Conservation (phyloP, 2,888 invertebrate genomes). For the Ashinkailepas kermadecensis region DNA sequence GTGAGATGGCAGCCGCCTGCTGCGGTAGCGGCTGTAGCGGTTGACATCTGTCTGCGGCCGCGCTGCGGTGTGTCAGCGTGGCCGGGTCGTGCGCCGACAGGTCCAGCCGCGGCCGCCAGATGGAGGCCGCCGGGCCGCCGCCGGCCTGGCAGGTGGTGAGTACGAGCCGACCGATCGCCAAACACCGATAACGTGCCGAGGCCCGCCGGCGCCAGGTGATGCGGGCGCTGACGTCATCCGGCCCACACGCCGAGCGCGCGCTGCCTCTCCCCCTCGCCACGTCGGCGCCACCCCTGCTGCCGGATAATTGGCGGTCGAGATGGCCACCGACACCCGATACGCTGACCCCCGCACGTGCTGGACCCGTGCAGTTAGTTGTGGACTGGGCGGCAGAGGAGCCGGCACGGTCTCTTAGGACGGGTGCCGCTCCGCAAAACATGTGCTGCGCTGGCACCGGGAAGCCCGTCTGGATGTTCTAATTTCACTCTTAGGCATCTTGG, state of each 20-base stretch:
- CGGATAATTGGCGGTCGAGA: background rate
- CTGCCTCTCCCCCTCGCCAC: background rate
- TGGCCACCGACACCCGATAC: no score
- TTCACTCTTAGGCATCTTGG: no score
- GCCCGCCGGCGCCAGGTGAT: conserved; percentile 8
- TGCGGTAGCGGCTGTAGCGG: no score
- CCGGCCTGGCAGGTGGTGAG: background rate
- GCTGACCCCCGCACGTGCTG: no score
- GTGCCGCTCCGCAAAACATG: no score
- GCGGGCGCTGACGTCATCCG: background rate
- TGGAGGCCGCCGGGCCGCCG: background rate
- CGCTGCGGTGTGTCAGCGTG: background rate
- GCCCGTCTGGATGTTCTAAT: no score
- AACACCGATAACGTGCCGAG: conserved; percentile 3
- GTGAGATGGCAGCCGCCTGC: no score
- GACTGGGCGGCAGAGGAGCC: no score
- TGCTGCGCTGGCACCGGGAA: no score
- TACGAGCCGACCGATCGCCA: background rate
- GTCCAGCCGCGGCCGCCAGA: background rate
- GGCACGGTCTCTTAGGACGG: no score
- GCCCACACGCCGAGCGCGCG: background rate
- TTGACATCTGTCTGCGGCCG: background rate
- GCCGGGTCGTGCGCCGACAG: background rate
- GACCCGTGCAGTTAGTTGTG: no score
- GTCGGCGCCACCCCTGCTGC: background rate